A percentile compares a stretch with the other conserved stretches of the same genome.
These are phyloP conservation scores for Acanthosoma haemorrhoidale DNA, from an alignment of 2,888 invertebrate species.

Conservation along the genomic window DNA sequence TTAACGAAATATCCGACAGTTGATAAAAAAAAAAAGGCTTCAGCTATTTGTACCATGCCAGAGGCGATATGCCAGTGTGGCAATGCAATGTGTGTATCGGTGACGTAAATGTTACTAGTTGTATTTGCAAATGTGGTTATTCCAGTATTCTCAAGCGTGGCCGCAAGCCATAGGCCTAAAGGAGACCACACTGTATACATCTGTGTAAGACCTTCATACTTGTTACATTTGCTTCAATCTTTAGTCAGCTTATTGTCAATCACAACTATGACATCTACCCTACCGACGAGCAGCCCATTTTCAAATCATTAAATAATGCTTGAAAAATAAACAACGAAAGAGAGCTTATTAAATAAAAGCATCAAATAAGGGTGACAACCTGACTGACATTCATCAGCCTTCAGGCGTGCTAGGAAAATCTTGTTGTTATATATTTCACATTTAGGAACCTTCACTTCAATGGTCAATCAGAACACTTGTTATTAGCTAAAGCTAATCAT, in stretches of 20 bases:
- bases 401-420: no score
- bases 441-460: neutral
- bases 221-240: conserved; percentile 19
- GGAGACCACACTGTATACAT: conserved; percentile 20
- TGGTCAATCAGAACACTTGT: neutral
- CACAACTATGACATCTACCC: no score
- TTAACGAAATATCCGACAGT: no score
- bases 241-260: no score
- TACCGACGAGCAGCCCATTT: no score
- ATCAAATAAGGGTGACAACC: neutral
- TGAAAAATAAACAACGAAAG: neutral
- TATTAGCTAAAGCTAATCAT: conserved; percentile 4
- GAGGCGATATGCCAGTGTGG: no score
- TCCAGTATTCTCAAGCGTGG: conserved; percentile 10
- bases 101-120: neutral
- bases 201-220: conserved; percentile 22
- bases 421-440: neutral
- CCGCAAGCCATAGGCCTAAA: conserved; percentile 21
- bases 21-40: neutral
- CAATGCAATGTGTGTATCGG: no score
- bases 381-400: neutral
- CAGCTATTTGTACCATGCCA: neutral
- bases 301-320: neutral
- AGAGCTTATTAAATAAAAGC: conserved; percentile 4
- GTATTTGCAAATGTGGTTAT: conserved; percentile 12